Base-by-base conservation (phyloP, 2,888 invertebrate species). In the Eristalis tenax region DNA sequence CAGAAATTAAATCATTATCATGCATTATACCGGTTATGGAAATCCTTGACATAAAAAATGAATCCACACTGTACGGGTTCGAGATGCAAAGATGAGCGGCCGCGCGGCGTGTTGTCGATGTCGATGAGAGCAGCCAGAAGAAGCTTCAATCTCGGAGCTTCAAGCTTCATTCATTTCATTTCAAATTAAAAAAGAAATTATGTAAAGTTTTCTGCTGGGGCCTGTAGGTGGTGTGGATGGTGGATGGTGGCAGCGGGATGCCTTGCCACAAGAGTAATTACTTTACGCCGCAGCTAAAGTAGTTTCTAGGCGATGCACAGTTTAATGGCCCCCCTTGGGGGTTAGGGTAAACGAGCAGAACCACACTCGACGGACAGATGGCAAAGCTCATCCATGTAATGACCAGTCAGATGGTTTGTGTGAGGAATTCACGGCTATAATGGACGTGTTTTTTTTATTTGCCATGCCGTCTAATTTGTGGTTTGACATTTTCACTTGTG, bases 41-140 rank as follows among this genome's bases (percentile, higher is more conserved):
- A 90, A 92, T 92, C 92, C 92, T 92, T 92, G 92, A 92, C 92
- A 92, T 91, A 91, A 92, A 92, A 92, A 92, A 79, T 83, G 88
- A 79, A 68, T 71, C 1, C 71, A 74, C 71, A 74, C 71, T 74
- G 65, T 75, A 83, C 74, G 74, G 63, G 56, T 50, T 8, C n/a
- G 64, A 64, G 50, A 56, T 63, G 63, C 26, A 57, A 35, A 40
- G 70, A 69, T 75, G 26, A 22, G 63, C 35, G 15, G 57, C 64
- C 69, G 23, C 38, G 61, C 32, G 13, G 64, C 64, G 38, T 65
- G 38, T 35, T 59, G 65, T 28, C 26, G 57, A 65, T 59, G 40
- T 18, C 57, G 59, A 79, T 71, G 22, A 57, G 57, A 57, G 59
- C 71, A 68, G 18, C 50, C 22, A 65, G 65, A 56, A 74, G 15